Conservation (phyloP, 2,888 invertebrate genomes). For the Oscheius sp. region DNA sequence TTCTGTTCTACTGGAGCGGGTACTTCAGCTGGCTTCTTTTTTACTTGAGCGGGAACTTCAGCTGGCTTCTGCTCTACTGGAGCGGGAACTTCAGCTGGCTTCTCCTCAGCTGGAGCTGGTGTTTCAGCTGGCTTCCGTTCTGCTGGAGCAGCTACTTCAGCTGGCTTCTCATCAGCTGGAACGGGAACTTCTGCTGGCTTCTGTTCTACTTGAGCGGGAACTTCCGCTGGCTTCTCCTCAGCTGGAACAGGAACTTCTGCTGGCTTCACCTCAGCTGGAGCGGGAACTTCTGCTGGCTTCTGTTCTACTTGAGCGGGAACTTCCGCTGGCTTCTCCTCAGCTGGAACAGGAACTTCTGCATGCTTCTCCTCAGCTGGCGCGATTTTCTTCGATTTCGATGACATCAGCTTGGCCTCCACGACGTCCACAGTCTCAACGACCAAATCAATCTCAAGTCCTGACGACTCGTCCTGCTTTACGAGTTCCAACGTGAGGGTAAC, state of each 20-base stretch:
- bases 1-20: conserved; percentile 16
- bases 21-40: conserved; percentile 18
- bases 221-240: not conserved
- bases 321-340: conserved; percentile 17
- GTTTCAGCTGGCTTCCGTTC: not conserved
- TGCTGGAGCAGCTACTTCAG: not conserved
- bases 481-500: conserved; percentile 10
- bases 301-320: conserved; percentile 17
- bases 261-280: conserved; percentile 14
- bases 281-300: conserved; percentile 1
- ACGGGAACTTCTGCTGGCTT: conserved; percentile 6
- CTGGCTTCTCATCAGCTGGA: conserved; percentile 10
- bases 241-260: not conserved
- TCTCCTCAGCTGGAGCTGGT: conserved; percentile 16
- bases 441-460: conserved; percentile 27
- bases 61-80: conserved; percentile 7
- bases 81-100: conserved; percentile 4
- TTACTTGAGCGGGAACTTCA: conserved; percentile 2
- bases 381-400: not conserved
- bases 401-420: conserved; percentile 5
- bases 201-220: conserved; percentile 10
- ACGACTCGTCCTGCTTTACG: not conserved
- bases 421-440: conserved; percentile 12
- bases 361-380: too few species aligned
- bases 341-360: too few species aligned